These are phyloP conservation scores for Phylloscopus whistleri DNA, from an alignment of 2,113 vertebrate genomes.

Conservation along the genomic window DNA sequence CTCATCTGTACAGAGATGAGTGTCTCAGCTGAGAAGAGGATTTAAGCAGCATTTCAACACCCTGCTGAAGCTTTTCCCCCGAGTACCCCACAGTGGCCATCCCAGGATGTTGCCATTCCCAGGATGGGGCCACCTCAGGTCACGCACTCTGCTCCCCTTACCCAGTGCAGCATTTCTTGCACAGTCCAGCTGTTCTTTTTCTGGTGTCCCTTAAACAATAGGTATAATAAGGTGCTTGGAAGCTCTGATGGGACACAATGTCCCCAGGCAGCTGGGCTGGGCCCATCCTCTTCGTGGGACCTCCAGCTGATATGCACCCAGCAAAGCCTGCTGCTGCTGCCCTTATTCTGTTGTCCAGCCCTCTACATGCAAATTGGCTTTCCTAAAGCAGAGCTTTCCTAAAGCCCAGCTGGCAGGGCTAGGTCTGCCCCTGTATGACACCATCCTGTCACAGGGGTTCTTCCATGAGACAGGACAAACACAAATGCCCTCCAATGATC, in stretches of 20 bases:
- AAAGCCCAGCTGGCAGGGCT: background rate
- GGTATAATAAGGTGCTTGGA: background rate
- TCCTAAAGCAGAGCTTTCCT: background rate
- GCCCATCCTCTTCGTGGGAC: background rate
- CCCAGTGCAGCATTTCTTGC: background rate
- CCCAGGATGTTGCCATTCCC: too few species aligned
- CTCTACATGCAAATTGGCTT: background rate
- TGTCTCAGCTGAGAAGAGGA: background rate
- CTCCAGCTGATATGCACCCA: background rate
- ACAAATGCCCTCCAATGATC: background rate
- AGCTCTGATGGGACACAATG: background rate
- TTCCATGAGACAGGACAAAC: background rate
- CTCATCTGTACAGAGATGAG: background rate
- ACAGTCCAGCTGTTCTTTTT: background rate
- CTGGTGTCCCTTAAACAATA: background rate
- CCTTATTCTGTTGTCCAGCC: background rate
- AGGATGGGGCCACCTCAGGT: background rate
- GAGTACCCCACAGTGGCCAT: background rate
- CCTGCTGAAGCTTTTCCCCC: background rate
- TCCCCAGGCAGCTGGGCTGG: background rate
- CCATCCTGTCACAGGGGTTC: background rate
- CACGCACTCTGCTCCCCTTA: background rate
- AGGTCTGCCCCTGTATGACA: rapidly evolving
- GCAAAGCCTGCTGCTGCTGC: background rate
- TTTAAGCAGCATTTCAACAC: background rate